A percentile compares a stretch with the other conserved stretches of the same genome.
Conservation (phyloP, 2,797 vertebrate species). For the Tarsius wallacei region DNA sequence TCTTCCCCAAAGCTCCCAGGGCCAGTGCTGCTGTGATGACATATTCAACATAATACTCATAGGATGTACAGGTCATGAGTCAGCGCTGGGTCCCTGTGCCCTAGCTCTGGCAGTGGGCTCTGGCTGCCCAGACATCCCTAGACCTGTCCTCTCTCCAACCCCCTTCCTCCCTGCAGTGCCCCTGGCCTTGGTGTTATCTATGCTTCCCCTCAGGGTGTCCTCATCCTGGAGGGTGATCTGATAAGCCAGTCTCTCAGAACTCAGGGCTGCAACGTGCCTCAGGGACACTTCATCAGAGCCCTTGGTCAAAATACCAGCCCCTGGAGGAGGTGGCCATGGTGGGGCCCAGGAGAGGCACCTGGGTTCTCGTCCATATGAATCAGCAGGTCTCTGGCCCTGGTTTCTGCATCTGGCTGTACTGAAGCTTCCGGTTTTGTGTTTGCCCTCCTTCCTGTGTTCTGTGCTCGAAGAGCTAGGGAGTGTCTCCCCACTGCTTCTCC, state of each 20-base stretch:
- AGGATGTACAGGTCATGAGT: background rate
- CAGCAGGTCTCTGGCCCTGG: rapidly evolving
- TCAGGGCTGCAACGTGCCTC: background rate
- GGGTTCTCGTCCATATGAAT: background rate
- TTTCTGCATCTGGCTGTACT: background rate
- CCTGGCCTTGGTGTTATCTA: background rate
- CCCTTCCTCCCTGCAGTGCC: background rate
- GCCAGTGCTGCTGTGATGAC: background rate
- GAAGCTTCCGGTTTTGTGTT: background rate
- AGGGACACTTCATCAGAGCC: background rate
- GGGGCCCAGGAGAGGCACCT: background rate
- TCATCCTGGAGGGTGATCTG: background rate
- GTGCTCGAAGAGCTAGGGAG: too few relatives aligned
- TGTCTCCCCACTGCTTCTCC: background rate
- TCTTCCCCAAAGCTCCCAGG: too few relatives aligned
- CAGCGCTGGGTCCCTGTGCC: background rate
- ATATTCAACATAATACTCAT: background rate
- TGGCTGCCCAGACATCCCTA: background rate
- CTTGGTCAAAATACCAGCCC: background rate
- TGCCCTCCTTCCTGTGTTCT: background rate
- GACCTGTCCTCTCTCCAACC: background rate
- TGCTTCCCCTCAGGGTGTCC: background rate
- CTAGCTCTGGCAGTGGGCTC: background rate
- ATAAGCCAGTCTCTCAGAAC: background rate
- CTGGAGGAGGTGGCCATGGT: rapidly evolving